Conservation (phyloP, 2,888 invertebrate genomes). For the Lymantria dispar region DNA sequence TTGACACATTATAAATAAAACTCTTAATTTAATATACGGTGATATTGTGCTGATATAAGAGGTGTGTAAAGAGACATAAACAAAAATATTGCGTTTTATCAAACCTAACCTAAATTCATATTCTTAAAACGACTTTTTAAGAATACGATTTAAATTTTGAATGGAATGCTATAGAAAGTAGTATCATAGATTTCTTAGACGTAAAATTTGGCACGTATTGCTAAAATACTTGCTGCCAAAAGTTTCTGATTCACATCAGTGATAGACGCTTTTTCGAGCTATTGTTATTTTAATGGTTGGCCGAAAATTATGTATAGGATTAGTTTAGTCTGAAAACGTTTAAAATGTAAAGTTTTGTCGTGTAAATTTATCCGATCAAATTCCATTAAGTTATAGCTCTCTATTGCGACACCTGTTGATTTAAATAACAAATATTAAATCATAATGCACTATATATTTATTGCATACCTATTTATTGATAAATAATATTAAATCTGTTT, state of each 20-base stretch:
- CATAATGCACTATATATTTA: no score
- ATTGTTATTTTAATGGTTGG: constrained; percentile 25
- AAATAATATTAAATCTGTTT: no score
- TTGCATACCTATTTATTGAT: no score
- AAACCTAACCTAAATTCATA: no score
- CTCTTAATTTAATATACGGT: no score
- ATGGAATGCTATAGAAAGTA: constrained; percentile 11
- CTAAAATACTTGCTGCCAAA: constrained; percentile 23
- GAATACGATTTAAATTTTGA: constrained; percentile 3
- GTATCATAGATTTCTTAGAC: constrained; percentile 12
- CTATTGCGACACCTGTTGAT: no score
- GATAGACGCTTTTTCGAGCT: constrained; percentile 23
- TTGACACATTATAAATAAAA: no score
- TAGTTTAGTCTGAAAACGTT: constrained; percentile 1
- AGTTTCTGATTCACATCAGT: constrained; percentile 25
- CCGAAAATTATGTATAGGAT: constrained; percentile 12
- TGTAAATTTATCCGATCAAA: background rate
- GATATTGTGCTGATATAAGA: no score
- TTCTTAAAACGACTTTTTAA: background rate
- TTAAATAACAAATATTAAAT: no score
- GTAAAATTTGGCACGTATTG: constrained; percentile 27
- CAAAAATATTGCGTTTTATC: no score
- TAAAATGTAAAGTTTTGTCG: background rate
- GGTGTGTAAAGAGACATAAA: no score
- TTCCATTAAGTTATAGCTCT: no score